Evolutionary conservation across 2,797 vertebrate genomes (phyloP), one percentile per base, ranked within the genome.

Genomic region (Scolopax bukidnonensis): DNA sequence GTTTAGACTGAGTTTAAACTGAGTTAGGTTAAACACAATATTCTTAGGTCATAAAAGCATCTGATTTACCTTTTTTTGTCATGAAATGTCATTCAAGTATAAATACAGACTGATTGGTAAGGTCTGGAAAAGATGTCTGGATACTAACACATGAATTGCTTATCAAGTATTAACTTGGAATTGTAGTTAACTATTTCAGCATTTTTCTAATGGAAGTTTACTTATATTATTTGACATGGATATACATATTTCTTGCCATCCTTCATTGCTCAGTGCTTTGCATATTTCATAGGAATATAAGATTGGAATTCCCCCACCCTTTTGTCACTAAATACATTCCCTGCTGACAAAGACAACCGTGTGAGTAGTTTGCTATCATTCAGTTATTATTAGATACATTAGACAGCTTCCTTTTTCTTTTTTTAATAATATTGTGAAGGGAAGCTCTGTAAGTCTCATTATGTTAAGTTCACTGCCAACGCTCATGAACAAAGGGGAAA

Each of bases 301-400:
- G 47, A 54, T 10, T 73, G 47, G 69, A 91, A 82, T 18, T 48
- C 16, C 15, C 25, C 41, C 20, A 5, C 8, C 28, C 43, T 63
- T 80, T 45, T 81, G 32, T 68, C 59, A 75, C 88, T 78, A 86
- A 94, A 91, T 51, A 77, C n/a, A 68, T 60, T 87, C 85, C 85
- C 71, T 78, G 51, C 83, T 86, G 85, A 59, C 56, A 67, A 79
- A 77, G 71, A 85, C 75, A 76, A 51, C 36, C 48, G 19, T 32
- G 70, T 76, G 54, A 92, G 68, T 41, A 88, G 69, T 65, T 91
- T 81, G 79, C 57, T 81, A 75, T 59, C 84, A 64, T 69, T 89
- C 61, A 59, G 79, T 80, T 96, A 95, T 95, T 95, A 80, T 92
- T 95, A 96, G 93, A 89, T 61, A 89, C 21, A 65, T 95, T 91